Evolutionary conservation across 1,140 invertebrate genomes (phyloP).

Genomic region (Penaeus chinensis): DNA sequence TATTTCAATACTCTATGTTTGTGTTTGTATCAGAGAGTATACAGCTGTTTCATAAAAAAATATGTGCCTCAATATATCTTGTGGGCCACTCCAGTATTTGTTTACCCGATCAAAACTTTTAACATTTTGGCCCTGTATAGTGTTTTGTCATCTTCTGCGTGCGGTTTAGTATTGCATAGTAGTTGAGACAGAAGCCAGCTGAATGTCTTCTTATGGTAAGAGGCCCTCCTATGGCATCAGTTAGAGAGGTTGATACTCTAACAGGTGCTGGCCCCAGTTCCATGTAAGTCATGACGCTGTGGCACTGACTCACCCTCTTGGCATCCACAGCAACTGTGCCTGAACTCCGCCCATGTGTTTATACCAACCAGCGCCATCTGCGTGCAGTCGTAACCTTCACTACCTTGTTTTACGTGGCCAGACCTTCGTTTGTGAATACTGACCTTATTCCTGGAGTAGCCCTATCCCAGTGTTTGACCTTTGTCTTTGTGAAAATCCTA

Average conservation of each 20-base stretch:
- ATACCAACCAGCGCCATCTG: constrained; percentile 37
- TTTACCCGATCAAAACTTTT: constrained; percentile 7
- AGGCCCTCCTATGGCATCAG: not conserved
- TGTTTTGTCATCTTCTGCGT: constrained; percentile 36
- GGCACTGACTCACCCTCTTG: not conserved
- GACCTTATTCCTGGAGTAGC: constrained; percentile 35
- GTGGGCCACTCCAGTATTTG: not conserved
- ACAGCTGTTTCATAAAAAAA: no score
- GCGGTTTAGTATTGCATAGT: constrained; percentile 23
- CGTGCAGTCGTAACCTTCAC: constrained; percentile 16
- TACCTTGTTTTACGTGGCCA: constrained; percentile 42
- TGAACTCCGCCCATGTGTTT: constrained; percentile 42
- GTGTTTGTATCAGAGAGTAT: no score
- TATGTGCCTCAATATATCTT: not conserved
- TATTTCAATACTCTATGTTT: no score
- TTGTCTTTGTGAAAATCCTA: constrained; percentile 27
- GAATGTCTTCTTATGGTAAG: constrained; percentile 21
- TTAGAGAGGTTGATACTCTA: no score
- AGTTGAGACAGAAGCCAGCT: constrained; percentile 21
- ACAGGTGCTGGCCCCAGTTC: no score
- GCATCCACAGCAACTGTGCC: constrained; percentile 51
- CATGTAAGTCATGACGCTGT: no score
- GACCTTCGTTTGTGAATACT: constrained; percentile 47
- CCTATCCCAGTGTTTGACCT: constrained; percentile 26
- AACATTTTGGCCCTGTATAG: not conserved